Evolutionary conservation across 2,888 invertebrate genomes (phyloP), one percentile per base, ranked within the genome.

Genomic region (Cryptus viduatorius): DNA sequence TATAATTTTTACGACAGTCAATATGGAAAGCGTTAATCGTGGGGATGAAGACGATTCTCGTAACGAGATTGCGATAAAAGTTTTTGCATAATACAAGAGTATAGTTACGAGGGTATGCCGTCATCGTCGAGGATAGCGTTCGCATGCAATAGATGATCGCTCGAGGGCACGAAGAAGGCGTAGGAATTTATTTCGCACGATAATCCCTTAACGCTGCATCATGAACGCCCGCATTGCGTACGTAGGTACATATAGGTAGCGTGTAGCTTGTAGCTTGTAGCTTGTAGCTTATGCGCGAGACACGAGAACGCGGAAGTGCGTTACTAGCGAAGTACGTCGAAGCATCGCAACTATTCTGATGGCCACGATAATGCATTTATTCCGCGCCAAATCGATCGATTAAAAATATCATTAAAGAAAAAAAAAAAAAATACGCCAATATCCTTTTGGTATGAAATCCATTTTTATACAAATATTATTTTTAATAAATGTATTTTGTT

Each of bases 301-400:
- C 53, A 4, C 42, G 68, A 56, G 85, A 85, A 85, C 77, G 85
- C 85, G 85, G 85, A 85, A 85, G 85, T 83, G 83, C 83, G 75
- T 84, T 77, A 48, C 84, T 76, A 64, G 50, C 68, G 77, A 72
- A 76, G 73, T n/a, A n/a, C n/a, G n/a, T n/a, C n/a, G n/a, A n/a
- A 79, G 71, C 42, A 53, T 24, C 37, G 68, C 24, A 72, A 81
- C 31, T 71, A 50, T 37, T 44, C 37, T 24, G 53, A 83, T 69
- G 59, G 31, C 37, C 4, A n/a, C 53, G 44, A 4, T 16, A 81
- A 77, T 84, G 73, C 72, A 77, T 78, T 73, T 53, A 73, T 72
- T 59, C 56, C 50, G 24, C 42, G 29, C 16, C 10, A 50, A 61
- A 42, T 31, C 37, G 19, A 50, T 81, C 59, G 65, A 64, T 48